Percentiles rank a stretch among this genome's conserved stretches.
phyloP scores from a whole-genome alignment of 2,888 invertebrate genomes.

The Mimachlamys varia region DNA sequence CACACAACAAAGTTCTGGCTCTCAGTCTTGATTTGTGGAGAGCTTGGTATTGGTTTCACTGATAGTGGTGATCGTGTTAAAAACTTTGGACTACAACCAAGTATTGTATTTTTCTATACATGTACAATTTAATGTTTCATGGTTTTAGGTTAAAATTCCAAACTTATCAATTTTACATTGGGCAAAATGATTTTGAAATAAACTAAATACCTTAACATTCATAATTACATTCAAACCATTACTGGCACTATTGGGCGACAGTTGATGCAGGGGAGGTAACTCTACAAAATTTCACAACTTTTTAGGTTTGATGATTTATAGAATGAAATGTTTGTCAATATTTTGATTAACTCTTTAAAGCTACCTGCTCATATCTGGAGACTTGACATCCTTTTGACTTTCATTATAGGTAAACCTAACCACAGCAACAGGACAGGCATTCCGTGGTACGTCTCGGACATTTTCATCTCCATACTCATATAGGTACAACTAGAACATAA shows the following conservation, averaged over 20 bases:
- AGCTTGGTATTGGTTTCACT: not conserved
- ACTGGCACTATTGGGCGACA: no score
- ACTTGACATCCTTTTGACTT: conserved; percentile 23
- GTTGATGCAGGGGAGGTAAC: no score
- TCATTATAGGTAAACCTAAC: conserved; percentile 62
- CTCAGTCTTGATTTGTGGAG: conserved; percentile 16
- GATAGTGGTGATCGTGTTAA: conserved; percentile 38
- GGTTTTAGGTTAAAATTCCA: no score
- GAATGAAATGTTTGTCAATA: not conserved
- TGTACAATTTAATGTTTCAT: no score
- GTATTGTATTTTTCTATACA: not conserved
- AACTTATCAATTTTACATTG: no score
- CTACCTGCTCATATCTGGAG: conserved; percentile 41
- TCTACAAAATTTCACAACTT: no score
- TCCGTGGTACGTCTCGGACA: conserved; percentile 65
- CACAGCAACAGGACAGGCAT: conserved; percentile 70
- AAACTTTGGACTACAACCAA: conserved; percentile 45
- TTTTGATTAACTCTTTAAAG: not conserved
- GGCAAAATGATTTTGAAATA: no score
- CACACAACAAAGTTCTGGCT: conserved; percentile 58
- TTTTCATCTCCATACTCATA: conserved; percentile 72
- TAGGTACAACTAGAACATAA: conserved; percentile 70
- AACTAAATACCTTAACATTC: no score
- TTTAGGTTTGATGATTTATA: no score
- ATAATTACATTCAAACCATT: no score